Evolutionary conservation across 2,888 invertebrate species (phyloP).

Genomic region (Pomacea canaliculata): DNA sequence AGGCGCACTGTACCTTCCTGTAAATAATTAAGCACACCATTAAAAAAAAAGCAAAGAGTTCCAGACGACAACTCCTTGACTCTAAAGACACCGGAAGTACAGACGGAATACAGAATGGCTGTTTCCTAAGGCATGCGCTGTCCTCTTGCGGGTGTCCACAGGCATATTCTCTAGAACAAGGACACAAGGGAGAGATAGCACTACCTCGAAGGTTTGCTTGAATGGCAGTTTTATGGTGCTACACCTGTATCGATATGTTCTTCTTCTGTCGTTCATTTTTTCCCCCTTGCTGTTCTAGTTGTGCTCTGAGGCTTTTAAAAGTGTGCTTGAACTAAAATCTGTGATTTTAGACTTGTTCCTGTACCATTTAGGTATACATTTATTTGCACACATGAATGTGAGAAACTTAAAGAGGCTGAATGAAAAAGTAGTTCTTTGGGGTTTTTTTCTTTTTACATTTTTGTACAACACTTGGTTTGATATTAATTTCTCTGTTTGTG

Average conservation of each 20-base stretch:
- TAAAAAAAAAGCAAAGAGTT: no score
- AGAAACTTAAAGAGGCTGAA: slow-evolving; percentile 18
- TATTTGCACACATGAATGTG: slow-evolving; percentile 13
- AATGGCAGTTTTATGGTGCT: background rate
- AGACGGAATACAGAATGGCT: no score
- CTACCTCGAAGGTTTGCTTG: background rate
- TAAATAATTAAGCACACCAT: no score
- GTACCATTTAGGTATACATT: slow-evolving; percentile 1
- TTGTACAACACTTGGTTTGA: slow-evolving; percentile 2
- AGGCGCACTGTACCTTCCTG: no score
- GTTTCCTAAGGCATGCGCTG: no score
- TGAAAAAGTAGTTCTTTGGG: background rate
- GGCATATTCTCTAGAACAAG: no score
- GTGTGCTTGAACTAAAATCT: slow-evolving; percentile 4
- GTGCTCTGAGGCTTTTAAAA: background rate
- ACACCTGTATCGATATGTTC: background rate
- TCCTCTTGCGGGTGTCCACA: no score
- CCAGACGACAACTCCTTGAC: no score
- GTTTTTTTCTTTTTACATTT: no score
- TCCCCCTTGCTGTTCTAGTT: background rate
- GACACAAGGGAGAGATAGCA: background rate
- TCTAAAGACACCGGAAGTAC: no score
- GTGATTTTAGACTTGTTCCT: slow-evolving; percentile 21
- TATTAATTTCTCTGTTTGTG: slow-evolving; percentile 10
- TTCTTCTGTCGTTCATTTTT: slow-evolving; percentile 2